phyloP scores from a whole-genome alignment of 2,888 invertebrate genomes.

The Epinotia brunnichana region DNA sequence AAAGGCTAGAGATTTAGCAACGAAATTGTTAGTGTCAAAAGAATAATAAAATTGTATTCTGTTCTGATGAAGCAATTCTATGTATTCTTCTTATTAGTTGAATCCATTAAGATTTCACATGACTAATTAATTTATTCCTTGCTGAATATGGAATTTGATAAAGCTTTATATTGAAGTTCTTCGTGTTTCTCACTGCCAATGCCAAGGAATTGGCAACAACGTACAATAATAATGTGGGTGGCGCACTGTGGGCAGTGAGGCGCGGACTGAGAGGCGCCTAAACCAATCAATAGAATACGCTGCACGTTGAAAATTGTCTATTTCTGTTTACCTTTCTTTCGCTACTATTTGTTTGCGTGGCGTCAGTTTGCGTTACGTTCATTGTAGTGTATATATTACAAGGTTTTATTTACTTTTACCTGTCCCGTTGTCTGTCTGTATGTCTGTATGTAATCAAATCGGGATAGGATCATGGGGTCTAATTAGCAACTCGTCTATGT shows the following conservation, averaged over 20 bases:
- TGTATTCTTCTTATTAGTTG: background rate
- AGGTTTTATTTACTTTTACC: too few species aligned
- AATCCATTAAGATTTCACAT: background rate
- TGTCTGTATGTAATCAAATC: too few species aligned
- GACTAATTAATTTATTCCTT: background rate
- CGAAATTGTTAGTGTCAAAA: background rate
- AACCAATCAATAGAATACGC: constrained; percentile 46
- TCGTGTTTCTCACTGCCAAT: constrained; percentile 43
- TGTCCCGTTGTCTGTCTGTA: too few species aligned
- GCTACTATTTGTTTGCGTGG: constrained; percentile 4
- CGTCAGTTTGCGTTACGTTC: constrained; percentile 4
- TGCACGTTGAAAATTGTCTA: constrained; percentile 45
- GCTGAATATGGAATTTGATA: constrained; percentile 8
- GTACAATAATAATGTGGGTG: constrained; percentile 42
- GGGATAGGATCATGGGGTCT: too few species aligned
- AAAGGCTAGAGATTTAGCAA: background rate
- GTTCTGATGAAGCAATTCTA: background rate
- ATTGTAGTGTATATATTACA: too few species aligned
- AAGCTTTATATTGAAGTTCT: constrained; percentile 10
- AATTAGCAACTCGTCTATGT: too few species aligned
- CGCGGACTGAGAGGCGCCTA: constrained; percentile 47
- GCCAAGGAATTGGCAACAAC: constrained; percentile 46
- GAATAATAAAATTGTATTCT: background rate
- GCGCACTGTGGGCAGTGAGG: constrained; percentile 36
- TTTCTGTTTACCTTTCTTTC: constrained; percentile 39